Evolutionary conservation across 1,140 invertebrate species (phyloP).

Genomic region (Leptopilina clavipes): DNA sequence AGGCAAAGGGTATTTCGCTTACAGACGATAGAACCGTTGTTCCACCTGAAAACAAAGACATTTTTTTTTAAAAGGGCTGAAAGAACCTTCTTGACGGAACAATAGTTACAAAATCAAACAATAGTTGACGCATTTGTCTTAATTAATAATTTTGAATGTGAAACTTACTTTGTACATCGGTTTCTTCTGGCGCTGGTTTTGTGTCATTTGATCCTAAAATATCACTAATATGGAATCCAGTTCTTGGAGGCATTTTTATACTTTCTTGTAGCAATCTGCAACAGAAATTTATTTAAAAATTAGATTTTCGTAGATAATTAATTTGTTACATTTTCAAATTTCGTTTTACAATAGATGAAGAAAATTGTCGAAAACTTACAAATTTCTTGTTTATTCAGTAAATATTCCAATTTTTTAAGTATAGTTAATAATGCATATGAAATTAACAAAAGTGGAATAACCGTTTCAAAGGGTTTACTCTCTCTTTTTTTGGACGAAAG

Average conservation of each 20-base stretch:
- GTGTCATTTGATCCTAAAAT: slow-evolving; percentile 81
- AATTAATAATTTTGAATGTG: no score
- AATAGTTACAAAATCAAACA: no score
- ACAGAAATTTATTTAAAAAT: slow-evolving; percentile 44
- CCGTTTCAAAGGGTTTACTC: not conserved
- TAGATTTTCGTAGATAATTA: not conserved
- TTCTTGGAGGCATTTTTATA: slow-evolving; percentile 75
- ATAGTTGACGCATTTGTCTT: no score
- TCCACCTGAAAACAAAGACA: slow-evolving; percentile 53
- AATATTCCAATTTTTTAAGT: no score
- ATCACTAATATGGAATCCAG: slow-evolving; percentile 85
- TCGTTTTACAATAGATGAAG: no score
- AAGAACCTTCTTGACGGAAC: not conserved
- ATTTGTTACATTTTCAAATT: no score
- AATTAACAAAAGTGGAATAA: no score
- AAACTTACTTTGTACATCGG: slow-evolving; percentile 65
- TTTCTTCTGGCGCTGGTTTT: slow-evolving; percentile 65
- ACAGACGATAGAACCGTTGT: slow-evolving; percentile 63
- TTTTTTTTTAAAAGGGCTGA: not conserved
- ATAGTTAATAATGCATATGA: no score
- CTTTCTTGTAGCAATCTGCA: slow-evolving; percentile 76
- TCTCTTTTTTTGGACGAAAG: not conserved
- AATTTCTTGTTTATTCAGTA: no score
- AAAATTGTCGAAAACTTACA: no score
- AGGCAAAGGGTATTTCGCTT: slow-evolving; percentile 66